Evolutionary conservation across 2,888 invertebrate species (phyloP).

Genomic region (Drosophila phalerata): DNA sequence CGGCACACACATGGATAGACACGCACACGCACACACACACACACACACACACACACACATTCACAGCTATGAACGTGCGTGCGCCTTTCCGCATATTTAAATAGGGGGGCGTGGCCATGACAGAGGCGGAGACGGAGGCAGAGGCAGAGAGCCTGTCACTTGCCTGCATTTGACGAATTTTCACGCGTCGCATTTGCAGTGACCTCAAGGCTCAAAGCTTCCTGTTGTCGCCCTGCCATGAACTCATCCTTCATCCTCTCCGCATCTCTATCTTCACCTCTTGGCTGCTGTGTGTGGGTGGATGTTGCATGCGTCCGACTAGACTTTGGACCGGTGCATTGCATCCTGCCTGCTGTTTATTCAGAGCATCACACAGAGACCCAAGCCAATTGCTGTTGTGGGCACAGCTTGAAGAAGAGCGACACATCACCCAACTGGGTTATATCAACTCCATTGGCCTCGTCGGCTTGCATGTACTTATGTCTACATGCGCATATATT

Average conservation of each 20-base stretch:
- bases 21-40: slow-evolving; percentile 2
- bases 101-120: slow-evolving; percentile 20
- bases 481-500: slow-evolving; percentile 70
- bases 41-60: slow-evolving; percentile 6
- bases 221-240: slow-evolving; percentile 32
- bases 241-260: neutral
- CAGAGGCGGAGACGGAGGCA: neutral
- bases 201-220: slow-evolving; percentile 66
- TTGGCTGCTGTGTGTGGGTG: neutral
- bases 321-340: slow-evolving; percentile 45
- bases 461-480: slow-evolving; percentile 58
- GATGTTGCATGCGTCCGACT: neutral
- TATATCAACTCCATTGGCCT: slow-evolving; percentile 65
- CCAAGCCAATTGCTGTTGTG: slow-evolving; percentile 39
- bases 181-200: slow-evolving; percentile 67
- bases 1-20: slow-evolving; percentile 17
- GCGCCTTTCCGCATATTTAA: slow-evolving; percentile 48
- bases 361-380: slow-evolving; percentile 37
- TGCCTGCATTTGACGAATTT: slow-evolving; percentile 67
- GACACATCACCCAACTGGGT: slow-evolving; percentile 28
- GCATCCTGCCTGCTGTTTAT: slow-evolving; percentile 46
- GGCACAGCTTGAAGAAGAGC: neutral
- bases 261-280: neutral
- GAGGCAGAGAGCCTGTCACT: slow-evolving; percentile 38
- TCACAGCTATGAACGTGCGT: slow-evolving; percentile 25